A percentile compares a stretch with the other conserved stretches of the same genome.
phyloP scores from a whole-genome alignment of 2,888 invertebrate species.

The Eupithecia pulchellata region DNA sequence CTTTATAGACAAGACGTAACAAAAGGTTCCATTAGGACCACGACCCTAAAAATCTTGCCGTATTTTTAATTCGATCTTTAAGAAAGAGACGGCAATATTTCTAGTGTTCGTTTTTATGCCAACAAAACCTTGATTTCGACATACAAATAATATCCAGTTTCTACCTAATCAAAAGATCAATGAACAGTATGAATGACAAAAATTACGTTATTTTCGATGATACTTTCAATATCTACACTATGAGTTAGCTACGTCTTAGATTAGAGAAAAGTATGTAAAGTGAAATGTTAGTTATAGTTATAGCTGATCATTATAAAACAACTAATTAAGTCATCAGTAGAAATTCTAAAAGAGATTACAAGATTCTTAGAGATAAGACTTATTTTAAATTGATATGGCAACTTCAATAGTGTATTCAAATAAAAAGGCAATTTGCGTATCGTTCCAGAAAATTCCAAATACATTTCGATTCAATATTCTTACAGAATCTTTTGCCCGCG shows the following conservation, averaged over 20 bases:
- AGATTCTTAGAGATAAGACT: constrained; percentile 43
- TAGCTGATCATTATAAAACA: constrained; percentile 43
- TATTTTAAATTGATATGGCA: constrained; percentile 48
- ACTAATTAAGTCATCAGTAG: constrained; percentile 45
- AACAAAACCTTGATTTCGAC: background rate
- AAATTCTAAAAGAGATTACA: constrained; percentile 50
- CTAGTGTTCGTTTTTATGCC: background rate
- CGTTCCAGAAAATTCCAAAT: constrained; percentile 18
- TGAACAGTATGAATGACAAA: constrained; percentile 6
- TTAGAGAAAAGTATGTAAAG: constrained; percentile 33
- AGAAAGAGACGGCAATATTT: background rate
- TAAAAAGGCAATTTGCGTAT: constrained; percentile 17
- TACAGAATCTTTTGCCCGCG: background rate
- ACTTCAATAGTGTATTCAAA: constrained; percentile 33
- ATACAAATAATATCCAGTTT: background rate
- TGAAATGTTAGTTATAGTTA: constrained; percentile 36
- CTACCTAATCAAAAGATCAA: constrained; percentile 10
- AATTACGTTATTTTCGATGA: constrained; percentile 23
- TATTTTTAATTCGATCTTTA: background rate
- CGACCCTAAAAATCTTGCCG: background rate
- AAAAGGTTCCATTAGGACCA: background rate
- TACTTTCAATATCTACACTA: constrained; percentile 22
- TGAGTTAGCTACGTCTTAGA: constrained; percentile 33
- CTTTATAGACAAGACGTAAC: background rate
- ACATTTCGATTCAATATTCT: constrained; percentile 4